Evolutionary conservation across 2,888 invertebrate genomes (phyloP).

Genomic region (Diadegma fenestrale): DNA sequence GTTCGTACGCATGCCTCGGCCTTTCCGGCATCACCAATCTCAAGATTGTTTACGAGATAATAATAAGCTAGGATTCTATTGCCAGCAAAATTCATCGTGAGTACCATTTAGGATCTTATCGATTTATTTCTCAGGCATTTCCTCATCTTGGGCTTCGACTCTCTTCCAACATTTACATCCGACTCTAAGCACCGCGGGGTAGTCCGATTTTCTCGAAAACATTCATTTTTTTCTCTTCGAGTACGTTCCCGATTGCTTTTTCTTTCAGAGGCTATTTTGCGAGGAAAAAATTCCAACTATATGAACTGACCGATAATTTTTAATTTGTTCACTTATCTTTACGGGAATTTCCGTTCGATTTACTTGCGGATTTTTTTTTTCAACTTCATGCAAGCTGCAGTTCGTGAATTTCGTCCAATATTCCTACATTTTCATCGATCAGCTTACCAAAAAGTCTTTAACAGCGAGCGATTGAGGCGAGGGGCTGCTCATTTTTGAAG

Average conservation of each 20-base stretch:
- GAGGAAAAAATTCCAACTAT: no score
- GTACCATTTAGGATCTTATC: not conserved
- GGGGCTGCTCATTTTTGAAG: no score
- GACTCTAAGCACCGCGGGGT: not conserved
- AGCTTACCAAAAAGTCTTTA: not conserved
- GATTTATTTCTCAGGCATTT: not conserved
- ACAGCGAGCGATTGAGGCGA: not conserved
- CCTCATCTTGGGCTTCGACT: not conserved
- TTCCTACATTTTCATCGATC: no score
- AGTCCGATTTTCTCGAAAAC: not conserved
- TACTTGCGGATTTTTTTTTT: no score
- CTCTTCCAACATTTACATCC: not conserved
- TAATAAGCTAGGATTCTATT: not conserved
- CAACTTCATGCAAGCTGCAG: no score
- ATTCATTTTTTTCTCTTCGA: no score
- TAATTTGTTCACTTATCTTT: no score
- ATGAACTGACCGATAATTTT: no score
- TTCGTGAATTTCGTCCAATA: no score
- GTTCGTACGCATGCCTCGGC: not conserved
- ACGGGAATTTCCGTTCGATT: no score
- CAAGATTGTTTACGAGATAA: slow-evolving; percentile 9
- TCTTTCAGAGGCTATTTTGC: no score
- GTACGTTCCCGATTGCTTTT: no score
- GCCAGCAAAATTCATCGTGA: not conserved
- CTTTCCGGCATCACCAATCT: slow-evolving; percentile 7